Conservation (phyloP, 2,797 vertebrate species). For the Okamejei kenojei region DNA sequence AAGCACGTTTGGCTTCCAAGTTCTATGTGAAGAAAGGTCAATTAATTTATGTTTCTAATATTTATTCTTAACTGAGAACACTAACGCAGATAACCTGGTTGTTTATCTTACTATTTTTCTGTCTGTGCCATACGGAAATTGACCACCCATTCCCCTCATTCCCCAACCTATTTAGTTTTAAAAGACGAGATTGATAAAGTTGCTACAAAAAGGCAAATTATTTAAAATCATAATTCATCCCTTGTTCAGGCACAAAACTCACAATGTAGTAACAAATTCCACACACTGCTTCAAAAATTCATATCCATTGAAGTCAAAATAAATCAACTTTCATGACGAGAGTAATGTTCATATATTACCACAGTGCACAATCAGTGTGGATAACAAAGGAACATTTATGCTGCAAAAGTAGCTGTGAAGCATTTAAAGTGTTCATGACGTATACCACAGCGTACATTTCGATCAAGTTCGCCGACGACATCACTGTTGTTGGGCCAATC, state of each 20-base stretch:
- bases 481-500: too few relatives aligned
- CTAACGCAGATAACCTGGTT: neutral
- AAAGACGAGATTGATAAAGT: neutral
- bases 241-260: too few relatives aligned
- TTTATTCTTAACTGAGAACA: neutral
- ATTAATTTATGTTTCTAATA: neutral
- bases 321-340: too few relatives aligned
- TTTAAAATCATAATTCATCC: too few relatives aligned
- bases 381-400: neutral
- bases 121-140: neutral
- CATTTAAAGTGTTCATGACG: neutral
- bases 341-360: too few relatives aligned
- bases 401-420: neutral
- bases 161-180: neutral
- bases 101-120: neutral
- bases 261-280: too few relatives aligned
- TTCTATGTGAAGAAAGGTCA: neutral
- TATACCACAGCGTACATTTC: neutral
- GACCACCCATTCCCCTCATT: too few relatives aligned
- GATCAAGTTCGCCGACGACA: too few relatives aligned
- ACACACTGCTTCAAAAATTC: too few relatives aligned
- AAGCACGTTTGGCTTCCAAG: neutral
- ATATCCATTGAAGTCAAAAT: too few relatives aligned
- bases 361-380: too few relatives aligned
- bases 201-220: too few relatives aligned